Evolutionary conservation across 2,888 invertebrate genomes (phyloP).

Genomic region (Drosophila tripunctata): DNA sequence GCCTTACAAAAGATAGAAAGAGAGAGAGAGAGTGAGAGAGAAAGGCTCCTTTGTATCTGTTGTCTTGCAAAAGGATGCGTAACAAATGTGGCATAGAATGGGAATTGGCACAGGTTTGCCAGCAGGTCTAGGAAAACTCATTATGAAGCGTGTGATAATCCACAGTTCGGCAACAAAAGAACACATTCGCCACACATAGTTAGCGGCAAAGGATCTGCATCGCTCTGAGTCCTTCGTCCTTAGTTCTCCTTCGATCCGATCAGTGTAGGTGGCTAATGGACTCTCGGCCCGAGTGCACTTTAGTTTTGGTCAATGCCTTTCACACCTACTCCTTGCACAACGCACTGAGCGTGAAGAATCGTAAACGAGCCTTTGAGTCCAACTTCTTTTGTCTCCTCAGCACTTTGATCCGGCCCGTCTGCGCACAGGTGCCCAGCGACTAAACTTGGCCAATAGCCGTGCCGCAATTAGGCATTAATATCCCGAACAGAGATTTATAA

Average conservation of each 20-base stretch:
- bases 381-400: constrained; percentile 36
- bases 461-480: constrained; percentile 79
- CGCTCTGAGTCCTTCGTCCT: constrained; percentile 24
- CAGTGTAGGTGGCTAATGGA: constrained; percentile 74
- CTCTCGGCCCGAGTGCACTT: constrained; percentile 50
- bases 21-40: not conserved
- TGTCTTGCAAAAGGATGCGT: constrained; percentile 51
- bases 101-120: constrained; percentile 78
- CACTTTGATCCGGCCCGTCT: constrained; percentile 72
- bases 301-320: constrained; percentile 75
- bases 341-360: constrained; percentile 74
- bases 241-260: constrained; percentile 9
- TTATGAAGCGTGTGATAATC: constrained; percentile 79
- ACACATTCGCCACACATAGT: constrained; percentile 80
- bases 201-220: constrained; percentile 66
- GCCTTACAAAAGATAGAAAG: constrained; percentile 36
- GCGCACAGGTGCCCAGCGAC: constrained; percentile 60
- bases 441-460: constrained; percentile 53
- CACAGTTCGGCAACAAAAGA: constrained; percentile 60
- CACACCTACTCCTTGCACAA: constrained; percentile 55
- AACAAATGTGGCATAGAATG: constrained; percentile 50
- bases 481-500: constrained; percentile 67
- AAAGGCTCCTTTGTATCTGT: constrained; percentile 50
- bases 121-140: constrained; percentile 66
- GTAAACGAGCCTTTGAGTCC: constrained; percentile 60